These are phyloP conservation scores for Leucophenga maculata DNA, from an alignment of 2,888 invertebrate genomes.

Conservation along the genomic window DNA sequence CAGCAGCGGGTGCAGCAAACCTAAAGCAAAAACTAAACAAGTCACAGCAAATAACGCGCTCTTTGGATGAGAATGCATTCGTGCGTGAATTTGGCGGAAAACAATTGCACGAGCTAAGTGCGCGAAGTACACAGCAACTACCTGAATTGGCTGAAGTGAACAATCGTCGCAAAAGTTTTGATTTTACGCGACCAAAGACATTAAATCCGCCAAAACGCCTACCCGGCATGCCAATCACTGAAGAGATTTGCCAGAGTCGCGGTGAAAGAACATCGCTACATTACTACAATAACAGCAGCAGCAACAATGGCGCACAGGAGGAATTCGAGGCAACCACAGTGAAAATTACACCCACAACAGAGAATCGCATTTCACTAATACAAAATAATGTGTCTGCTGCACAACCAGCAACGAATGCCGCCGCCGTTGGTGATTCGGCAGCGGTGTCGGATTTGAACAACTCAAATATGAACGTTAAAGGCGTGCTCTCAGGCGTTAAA, in stretches of 20 bases:
- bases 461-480: conserved; percentile 43
- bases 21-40: conserved; percentile 74
- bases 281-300: not conserved
- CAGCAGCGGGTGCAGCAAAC: conserved; percentile 36
- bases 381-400: conserved; percentile 70
- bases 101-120: conserved; percentile 64
- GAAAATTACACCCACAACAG: conserved; percentile 76
- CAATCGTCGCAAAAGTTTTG: conserved; percentile 75
- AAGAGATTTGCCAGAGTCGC: conserved; percentile 62
- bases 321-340: conserved; percentile 51
- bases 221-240: conserved; percentile 69
- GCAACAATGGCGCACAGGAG: conserved; percentile 27
- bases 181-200: conserved; percentile 76
- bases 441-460: conserved; percentile 32
- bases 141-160: conserved; percentile 62
- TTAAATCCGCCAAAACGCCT: conserved; percentile 75
- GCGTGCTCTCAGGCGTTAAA: conserved; percentile 75
- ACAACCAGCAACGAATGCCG: conserved; percentile 31
- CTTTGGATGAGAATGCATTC: conserved; percentile 83
- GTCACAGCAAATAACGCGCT: conserved; percentile 77
- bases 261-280: conserved; percentile 32
- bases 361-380: conserved; percentile 77
- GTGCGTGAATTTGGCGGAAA: conserved; percentile 78
- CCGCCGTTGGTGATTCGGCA: conserved; percentile 41
- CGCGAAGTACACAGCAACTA: conserved; percentile 64